Conservation (phyloP, 2,113 vertebrate species). For the Alectura lathami region DNA sequence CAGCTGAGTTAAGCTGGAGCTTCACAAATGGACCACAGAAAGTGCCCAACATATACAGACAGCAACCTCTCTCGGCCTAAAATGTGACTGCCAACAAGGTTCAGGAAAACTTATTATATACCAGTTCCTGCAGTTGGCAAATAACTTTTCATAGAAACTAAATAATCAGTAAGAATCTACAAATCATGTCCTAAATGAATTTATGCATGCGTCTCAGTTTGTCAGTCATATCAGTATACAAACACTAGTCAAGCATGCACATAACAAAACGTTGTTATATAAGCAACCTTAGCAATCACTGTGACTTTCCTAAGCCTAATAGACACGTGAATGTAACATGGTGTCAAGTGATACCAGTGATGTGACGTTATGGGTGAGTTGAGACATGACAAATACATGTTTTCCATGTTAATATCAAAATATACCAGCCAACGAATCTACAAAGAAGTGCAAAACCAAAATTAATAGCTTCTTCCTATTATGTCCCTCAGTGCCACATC, state of each 20-base stretch:
- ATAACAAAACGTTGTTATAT: accelerated
- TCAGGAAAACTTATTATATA: neutral
- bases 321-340: neutral
- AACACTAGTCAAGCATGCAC: neutral
- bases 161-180: neutral
- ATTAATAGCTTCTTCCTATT: neutral
- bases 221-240: neutral
- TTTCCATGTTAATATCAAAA: neutral
- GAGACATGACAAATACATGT: neutral
- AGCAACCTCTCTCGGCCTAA: neutral
- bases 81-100: neutral
- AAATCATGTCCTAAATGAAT: neutral
- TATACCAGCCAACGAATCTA: neutral
- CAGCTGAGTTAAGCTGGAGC: neutral
- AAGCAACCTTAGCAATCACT: neutral
- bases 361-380: neutral
- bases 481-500: too few species aligned
- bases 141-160: neutral
- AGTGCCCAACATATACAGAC: neutral
- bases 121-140: neutral
- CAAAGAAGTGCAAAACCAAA: neutral
- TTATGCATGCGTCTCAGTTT: accelerated
- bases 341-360: neutral
- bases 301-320: neutral
- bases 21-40: neutral